Evolutionary conservation across 2,113 vertebrate genomes (phyloP), one percentile per base, ranked within the genome.

Genomic region (Equus quagga): DNA sequence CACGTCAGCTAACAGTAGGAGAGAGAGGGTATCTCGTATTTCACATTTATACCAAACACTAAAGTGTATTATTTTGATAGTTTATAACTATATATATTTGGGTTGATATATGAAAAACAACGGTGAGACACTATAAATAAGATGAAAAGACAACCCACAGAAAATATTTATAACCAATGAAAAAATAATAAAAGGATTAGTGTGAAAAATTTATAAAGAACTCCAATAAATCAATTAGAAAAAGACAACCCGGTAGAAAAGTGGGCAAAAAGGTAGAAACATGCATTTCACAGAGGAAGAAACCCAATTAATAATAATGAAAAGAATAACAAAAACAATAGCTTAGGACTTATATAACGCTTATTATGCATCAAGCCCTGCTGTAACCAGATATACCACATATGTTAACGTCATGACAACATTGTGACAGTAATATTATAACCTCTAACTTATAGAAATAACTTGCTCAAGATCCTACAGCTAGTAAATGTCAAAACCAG

Each of bases 31-130:
- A 24, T 21, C 44, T 54, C 12, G 46, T 46, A 75, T 80, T 85
- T 89, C 65, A 80, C 56, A 70, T 92, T 92, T 64, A 89, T 64
- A 62, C 28, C 60, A 82, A 82, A 89, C 24, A 92, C 44, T 81
- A 64, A 88, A 64, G 62, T 80, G 1, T n/a, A 49, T 51, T 26
- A 91, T 36, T 83, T 91, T 78, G 88, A 54, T 24, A 78, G 19
- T 80, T 90, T 85, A 72, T 46, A 78, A 60, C 58, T 75, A 17
- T 36, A 14, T 49, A 49, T 44, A 81, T 76, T 76, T 90, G 44
- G 87, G 7, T 83, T 72, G 78, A 64, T 73, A 82, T 36, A 49
- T 8, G 17, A 80, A 95, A 95, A 96, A 19, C 67, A 94, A 82
- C 75, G 33, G 13, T 73, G n/a, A 73, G 76, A 75, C 31, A 69